Evolutionary conservation across 2,888 invertebrate genomes (phyloP).

Genomic region (Polietes domitor): DNA sequence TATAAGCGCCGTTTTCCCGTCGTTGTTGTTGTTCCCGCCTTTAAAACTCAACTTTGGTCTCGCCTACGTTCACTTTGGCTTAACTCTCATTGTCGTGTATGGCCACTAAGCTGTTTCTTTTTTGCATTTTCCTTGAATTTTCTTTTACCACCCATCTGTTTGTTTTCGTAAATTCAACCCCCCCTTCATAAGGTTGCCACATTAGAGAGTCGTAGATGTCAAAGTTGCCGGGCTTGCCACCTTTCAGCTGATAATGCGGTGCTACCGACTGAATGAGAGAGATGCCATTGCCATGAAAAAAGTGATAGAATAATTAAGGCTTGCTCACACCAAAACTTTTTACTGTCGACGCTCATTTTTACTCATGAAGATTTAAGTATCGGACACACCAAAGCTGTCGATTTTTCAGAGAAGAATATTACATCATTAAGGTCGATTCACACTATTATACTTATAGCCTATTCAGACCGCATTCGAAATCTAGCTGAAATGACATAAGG

Average conservation of each 20-base stretch:
- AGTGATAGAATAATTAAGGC: no score
- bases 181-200: constrained; percentile 30
- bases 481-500: no score
- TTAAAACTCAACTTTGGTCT: constrained; percentile 49
- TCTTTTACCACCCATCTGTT: constrained; percentile 61
- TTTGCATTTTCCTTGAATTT: constrained; percentile 48
- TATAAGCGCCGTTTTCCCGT: constrained; percentile 46
- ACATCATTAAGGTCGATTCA: no score
- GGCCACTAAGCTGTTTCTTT: constrained; percentile 47
- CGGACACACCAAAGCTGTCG: no score
- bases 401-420: no score
- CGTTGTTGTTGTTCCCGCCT: constrained; percentile 34
- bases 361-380: no score
- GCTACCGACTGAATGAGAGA: not conserved
- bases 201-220: not conserved
- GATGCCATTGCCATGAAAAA: not conserved
- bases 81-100: constrained; percentile 34
- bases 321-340: no score
- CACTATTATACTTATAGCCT: no score
- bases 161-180: constrained; percentile 58
- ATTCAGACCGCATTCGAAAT: no score
- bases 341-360: no score
- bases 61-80: constrained; percentile 28
- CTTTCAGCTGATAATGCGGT: not conserved
- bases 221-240: no score